These are phyloP conservation scores for Eubasilissa splendida DNA, from an alignment of 2,888 invertebrate species.

Conservation along the genomic window DNA sequence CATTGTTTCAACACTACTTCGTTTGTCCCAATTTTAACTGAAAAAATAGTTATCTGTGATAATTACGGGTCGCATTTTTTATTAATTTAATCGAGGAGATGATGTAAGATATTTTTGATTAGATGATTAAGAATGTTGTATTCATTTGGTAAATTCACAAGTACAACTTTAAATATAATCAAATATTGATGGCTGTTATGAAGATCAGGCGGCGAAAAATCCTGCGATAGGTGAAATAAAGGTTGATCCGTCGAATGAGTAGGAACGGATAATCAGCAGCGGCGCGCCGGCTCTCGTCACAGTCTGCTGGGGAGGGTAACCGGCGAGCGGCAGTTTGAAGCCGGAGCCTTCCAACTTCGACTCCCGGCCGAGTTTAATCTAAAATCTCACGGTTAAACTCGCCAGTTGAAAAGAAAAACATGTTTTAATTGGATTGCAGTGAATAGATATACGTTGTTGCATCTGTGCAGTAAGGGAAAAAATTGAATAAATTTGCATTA, in stretches of 20 bases:
- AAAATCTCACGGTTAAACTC: slow-evolving; percentile 44
- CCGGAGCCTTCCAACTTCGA: slow-evolving; percentile 7
- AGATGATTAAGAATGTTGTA: too few relatives aligned
- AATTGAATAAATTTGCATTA: slow-evolving; percentile 67
- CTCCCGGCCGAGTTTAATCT: slow-evolving; percentile 28
- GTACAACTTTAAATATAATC: too few relatives aligned
- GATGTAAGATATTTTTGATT: too few relatives aligned
- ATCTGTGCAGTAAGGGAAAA: slow-evolving; percentile 55
- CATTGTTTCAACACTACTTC: neutral
- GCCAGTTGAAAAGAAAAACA: slow-evolving; percentile 47
- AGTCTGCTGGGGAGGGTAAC: slow-evolving; percentile 31
- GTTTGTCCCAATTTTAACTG: neutral
- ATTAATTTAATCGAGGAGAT: too few relatives aligned
- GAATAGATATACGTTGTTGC: slow-evolving; percentile 49
- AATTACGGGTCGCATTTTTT: too few relatives aligned
- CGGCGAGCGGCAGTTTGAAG: slow-evolving; percentile 28
- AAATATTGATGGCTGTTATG: too few relatives aligned
- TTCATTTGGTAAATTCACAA: too few relatives aligned
- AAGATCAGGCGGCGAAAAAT: too few relatives aligned
- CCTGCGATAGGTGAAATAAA: too few relatives aligned
- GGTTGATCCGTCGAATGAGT: too few relatives aligned
- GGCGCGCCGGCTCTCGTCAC: slow-evolving; percentile 16
- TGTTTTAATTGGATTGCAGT: slow-evolving; percentile 50
- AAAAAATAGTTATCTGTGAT: too few relatives aligned
- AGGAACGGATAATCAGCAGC: too few relatives aligned